Percentiles rank a stretch among this genome's conserved stretches.
These are phyloP conservation scores for Micrasema minimum DNA, from an alignment of 1,140 invertebrate species.

Conservation along the genomic window DNA sequence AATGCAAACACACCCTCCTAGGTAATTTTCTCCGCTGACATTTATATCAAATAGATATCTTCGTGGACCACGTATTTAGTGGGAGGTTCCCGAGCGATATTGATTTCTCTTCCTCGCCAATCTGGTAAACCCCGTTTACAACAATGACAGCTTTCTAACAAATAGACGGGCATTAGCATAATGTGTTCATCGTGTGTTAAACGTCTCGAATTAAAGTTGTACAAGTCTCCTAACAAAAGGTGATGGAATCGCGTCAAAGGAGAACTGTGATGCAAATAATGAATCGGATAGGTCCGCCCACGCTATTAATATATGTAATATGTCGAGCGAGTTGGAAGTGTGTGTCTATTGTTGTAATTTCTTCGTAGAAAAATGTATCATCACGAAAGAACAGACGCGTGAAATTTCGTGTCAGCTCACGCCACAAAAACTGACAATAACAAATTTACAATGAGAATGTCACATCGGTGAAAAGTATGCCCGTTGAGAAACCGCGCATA, in stretches of 20 bases:
- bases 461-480: slow-evolving; percentile 28
- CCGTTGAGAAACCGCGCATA: slow-evolving; percentile 12
- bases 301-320: slow-evolving; percentile 26
- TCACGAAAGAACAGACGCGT: slow-evolving; percentile 35
- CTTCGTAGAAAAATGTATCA: slow-evolving; percentile 49
- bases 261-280: slow-evolving; percentile 43
- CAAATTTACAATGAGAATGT: slow-evolving; percentile 43
- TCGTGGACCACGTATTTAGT: slow-evolving; percentile 1
- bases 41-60: not conserved
- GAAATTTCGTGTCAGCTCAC: slow-evolving; percentile 38
- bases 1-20: slow-evolving; percentile 12
- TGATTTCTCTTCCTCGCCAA: not conserved
- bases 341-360: slow-evolving; percentile 41
- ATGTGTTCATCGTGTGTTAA: slow-evolving; percentile 9
- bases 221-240: slow-evolving; percentile 19
- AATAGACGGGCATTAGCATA: slow-evolving; percentile 1
- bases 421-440: slow-evolving; percentile 42
- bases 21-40: slow-evolving; percentile 17
- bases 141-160: slow-evolving; percentile 29
- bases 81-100: not conserved
- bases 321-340: slow-evolving; percentile 25
- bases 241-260: slow-evolving; percentile 35
- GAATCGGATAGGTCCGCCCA: slow-evolving; percentile 36
- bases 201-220: slow-evolving; percentile 15
- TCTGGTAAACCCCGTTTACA: slow-evolving; percentile 2